Percentiles rank a stretch among this genome's conserved stretches.
Evolutionary conservation across 1,140 invertebrate genomes (phyloP).

Genomic region (Melitaea cinxia): DNA sequence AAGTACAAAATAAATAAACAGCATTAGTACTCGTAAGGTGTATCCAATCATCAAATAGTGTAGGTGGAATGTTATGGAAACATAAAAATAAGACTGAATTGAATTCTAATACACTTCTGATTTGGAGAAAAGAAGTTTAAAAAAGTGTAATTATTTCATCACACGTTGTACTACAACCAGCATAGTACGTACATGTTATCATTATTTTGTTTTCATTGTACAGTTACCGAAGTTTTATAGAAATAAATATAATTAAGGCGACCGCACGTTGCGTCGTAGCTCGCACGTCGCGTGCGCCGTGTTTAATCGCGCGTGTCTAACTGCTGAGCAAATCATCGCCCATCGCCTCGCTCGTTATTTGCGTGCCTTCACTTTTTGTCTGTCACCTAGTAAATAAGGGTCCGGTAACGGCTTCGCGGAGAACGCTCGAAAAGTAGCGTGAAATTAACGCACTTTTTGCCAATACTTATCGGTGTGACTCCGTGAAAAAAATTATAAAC

Average conservation of each 20-base stretch:
- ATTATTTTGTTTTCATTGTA: neutral
- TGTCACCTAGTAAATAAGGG: conserved; percentile 12
- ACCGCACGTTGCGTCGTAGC: conserved; percentile 6
- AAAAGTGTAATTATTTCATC: too few species aligned
- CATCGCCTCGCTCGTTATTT: conserved; percentile 33
- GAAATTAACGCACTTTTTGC: conserved; percentile 8
- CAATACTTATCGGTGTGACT: too few species aligned
- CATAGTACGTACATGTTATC: neutral
- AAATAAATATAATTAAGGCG: conserved; percentile 5
- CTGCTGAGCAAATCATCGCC: conserved; percentile 34
- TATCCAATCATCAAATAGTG: too few species aligned
- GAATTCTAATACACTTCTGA: too few species aligned
- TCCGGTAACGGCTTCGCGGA: conserved; percentile 1
- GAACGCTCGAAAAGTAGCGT: neutral
- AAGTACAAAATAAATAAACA: too few species aligned
- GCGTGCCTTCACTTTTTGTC: conserved; percentile 32
- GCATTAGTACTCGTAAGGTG: too few species aligned
- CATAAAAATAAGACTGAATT: too few species aligned
- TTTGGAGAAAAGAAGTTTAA: too few species aligned
- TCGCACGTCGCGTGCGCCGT: conserved; percentile 30
- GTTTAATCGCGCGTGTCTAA: conserved; percentile 43
- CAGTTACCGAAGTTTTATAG: neutral
- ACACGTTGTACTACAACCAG: too few species aligned
- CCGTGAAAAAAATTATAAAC: too few species aligned
- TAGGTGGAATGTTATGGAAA: too few species aligned